A percentile compares a stretch with the other conserved stretches of the same genome.
Evolutionary conservation across 2,113 vertebrate species (phyloP).

Genomic region (Sakesphorus luctuosus): DNA sequence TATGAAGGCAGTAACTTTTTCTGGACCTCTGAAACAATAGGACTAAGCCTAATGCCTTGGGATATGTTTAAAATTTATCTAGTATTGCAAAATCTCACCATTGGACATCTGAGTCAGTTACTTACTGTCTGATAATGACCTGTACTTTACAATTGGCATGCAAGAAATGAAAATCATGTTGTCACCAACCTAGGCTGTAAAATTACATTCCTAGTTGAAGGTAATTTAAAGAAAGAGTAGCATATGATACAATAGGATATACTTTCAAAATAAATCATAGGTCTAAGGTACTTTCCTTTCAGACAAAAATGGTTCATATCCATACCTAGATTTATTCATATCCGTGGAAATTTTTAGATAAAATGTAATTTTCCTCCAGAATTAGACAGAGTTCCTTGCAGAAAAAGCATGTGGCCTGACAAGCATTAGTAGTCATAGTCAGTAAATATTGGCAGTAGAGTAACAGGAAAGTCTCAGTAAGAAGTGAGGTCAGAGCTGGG

Average conservation of each 20-base stretch:
- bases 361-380: neutral
- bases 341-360: neutral
- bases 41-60: neutral
- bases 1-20: neutral
- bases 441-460: conserved; percentile 12
- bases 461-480: neutral
- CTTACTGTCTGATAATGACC: neutral
- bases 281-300: neutral
- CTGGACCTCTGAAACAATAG: neutral
- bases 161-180: neutral
- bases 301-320: neutral
- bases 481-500: neutral
- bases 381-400: neutral
- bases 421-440: neutral
- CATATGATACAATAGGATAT: neutral
- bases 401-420: neutral
- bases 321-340: neutral
- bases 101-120: neutral
- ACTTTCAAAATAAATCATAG: neutral
- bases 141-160: neutral
- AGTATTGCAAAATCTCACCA: neutral
- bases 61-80: neutral
- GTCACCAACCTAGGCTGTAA: neutral
- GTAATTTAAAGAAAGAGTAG: neutral
- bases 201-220: neutral